These are phyloP conservation scores for Aphelenchoides bicaudatus DNA, from an alignment of 2,888 invertebrate species.

Conservation along the genomic window DNA sequence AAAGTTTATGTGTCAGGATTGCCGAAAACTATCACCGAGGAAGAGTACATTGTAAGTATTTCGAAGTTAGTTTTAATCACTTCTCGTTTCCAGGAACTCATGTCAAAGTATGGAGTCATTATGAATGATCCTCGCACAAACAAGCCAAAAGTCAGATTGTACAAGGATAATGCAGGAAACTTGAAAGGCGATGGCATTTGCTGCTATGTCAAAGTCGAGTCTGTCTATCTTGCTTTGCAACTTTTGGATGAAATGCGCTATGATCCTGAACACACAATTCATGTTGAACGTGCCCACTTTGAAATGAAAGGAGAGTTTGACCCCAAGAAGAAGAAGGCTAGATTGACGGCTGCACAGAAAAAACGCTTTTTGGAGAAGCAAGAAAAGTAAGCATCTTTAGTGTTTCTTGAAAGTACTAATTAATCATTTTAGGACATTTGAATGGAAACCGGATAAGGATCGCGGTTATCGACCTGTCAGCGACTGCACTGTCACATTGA, in stretches of 20 bases:
- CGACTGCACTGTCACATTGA: conserved; percentile 85
- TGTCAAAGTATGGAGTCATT: conserved; percentile 92
- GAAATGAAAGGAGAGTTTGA: conserved; percentile 81
- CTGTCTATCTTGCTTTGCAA: conserved; percentile 78
- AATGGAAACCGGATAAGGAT: conserved; percentile 91
- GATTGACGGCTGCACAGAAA: conserved; percentile 80
- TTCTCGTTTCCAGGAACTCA: conserved; percentile 73
- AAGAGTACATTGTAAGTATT: conserved; percentile 64
- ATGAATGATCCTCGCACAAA: conserved; percentile 78
- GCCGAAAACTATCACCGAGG: conserved; percentile 76
- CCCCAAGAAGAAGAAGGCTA: conserved; percentile 81
- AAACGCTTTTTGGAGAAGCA: conserved; percentile 76
- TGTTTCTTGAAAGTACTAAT: conserved; percentile 79
- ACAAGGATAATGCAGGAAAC: conserved; percentile 75
- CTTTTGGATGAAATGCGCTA: conserved; percentile 81
- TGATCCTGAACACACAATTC: conserved; percentile 74
- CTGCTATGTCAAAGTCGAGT: conserved; percentile 65
- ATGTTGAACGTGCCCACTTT: conserved; percentile 87
- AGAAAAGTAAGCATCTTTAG: conserved; percentile 71
- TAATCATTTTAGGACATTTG: conserved; percentile 71
- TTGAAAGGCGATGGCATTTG: conserved; percentile 94
- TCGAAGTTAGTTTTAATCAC: neutral
- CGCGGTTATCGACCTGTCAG: conserved; percentile 79
- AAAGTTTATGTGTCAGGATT: conserved; percentile 92
- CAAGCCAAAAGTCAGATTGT: conserved; percentile 81